Evolutionary conservation across 2,888 invertebrate species (phyloP), one percentile per base, ranked within the genome.

Genomic region (Meta bourneti): DNA sequence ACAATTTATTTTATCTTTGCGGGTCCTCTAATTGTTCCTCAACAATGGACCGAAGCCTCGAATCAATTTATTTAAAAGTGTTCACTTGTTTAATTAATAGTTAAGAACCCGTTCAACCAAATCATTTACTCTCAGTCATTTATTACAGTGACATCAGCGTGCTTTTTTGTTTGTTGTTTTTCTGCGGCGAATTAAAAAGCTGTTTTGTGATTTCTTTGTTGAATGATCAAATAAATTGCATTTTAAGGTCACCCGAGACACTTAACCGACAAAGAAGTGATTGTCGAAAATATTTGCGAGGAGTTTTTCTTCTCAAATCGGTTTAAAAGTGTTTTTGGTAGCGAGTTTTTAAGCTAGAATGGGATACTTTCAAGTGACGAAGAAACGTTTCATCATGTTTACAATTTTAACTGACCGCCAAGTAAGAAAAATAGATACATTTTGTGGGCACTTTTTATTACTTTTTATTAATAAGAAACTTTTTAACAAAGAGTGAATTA

Each of bases 21-120:
- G 34, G 34, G 34, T 74, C 20, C 54, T 0, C 52, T 84, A 75
- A 84, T 75, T 79, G 79, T 79, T 20, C 61, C 54, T 61, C 54
- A 7, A 75, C 75, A 54, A 84, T 74, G 48, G 48, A 61, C 79
- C 54, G 74, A 54, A 74, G 20, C 72, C 16, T 61, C 61, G 54
- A 61, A 75, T 84, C 74, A 84, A 84, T 84, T 84, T 54, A 75
- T 54, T 75, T 75, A 54, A 79, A 74, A 75, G 74, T 74, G 19
- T 51, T 72, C 83, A 20, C 34, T 72, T 49, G 20, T 74, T 71
- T 87, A 87, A 87, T 87, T 87, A 87, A 87, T 87, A 80, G 80
- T 78, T 80, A 61, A 71, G 61, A 54, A 16, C 54, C n/a, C 34
- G 7, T 78, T n/a, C 69, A 52, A 80, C 52, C 70, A 80, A 87